Base-by-base conservation (phyloP, 2,888 invertebrate genomes). In the Spodoptera picta region DNA sequence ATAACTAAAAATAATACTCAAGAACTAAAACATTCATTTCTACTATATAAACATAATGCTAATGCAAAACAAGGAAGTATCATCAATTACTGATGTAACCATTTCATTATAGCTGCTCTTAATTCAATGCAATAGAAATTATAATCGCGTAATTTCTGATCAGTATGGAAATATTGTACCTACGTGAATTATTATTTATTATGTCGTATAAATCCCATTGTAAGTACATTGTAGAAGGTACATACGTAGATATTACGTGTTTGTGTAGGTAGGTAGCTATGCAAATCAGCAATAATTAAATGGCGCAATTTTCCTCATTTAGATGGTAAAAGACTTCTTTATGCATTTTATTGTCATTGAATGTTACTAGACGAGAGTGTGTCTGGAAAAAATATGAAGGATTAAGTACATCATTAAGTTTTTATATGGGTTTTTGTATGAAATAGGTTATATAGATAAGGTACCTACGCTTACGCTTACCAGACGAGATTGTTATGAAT, bases 91-190 rank as follows among this genome's bases (percentile, higher is more conserved):
- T 47, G 48, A 45, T 19, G 47, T 67, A 57, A 70, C 68, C 67
- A 54, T 67, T 42, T 19, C 53, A 51, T 48, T 60, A 50, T 24
- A 55, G 68, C 54, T 14, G 47, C 42, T n/a, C 41, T 51, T 54
- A 60, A 73, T 60, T 57, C 31, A 27, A 47, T 50, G 56, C 7
- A 36, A 36, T 36, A 36, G 44, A 67, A 70, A 70, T 60, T 70
- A 73, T 50, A 53, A 46, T 36, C 11, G 2, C 43, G 24, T 41
- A 48, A 46, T 24, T 3, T 46, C 48, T 42, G 36, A 60, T 70
- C 56, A 47, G 36, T 57, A 70, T 67, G 60, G 19, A 68, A 68
- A 73, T 54, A 58, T 54, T 54, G 73, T 73, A 19, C 19, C 19
- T 19, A 47, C 23, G 12, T 24, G 48, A 51, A 43, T 36, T 58